These are phyloP conservation scores for Channallabes apus DNA, from an alignment of 2,797 vertebrate species.

Conservation along the genomic window DNA sequence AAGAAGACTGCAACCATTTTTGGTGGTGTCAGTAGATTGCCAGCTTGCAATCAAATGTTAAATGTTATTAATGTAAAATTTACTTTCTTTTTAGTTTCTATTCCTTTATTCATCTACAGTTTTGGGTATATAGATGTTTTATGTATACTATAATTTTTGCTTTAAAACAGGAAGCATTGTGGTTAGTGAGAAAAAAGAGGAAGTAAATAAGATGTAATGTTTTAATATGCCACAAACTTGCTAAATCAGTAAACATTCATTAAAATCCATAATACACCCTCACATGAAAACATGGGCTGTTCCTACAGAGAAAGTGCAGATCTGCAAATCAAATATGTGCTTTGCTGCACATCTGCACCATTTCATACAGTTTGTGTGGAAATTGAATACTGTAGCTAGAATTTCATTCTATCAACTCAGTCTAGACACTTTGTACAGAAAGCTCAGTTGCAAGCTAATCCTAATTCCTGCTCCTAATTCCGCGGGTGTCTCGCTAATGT, in stretches of 20 bases:
- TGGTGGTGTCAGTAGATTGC: not conserved
- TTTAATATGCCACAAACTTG: not conserved
- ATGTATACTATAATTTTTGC: no score
- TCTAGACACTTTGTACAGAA: not conserved
- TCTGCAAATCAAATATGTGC: not conserved
- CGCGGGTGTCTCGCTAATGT: no score
- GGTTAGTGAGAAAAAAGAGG: not conserved
- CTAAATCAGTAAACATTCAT: not conserved
- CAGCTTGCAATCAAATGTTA: not conserved
- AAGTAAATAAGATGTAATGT: not conserved
- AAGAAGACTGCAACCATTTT: not conserved
- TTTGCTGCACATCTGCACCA: not conserved
- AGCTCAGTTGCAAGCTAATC: not conserved
- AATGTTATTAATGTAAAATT: not conserved
- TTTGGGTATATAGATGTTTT: not conserved
- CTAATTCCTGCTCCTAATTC: not conserved
- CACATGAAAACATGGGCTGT: not conserved
- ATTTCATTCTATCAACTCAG: not conserved
- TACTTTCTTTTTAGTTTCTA: not conserved
- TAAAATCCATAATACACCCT: not conserved
- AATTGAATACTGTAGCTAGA: not conserved
- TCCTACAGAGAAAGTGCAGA: not conserved
- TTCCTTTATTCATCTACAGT: not conserved
- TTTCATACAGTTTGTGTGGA: not conserved
- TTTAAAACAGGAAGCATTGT: slow-evolving; percentile 1